Evolutionary conservation across 2,888 invertebrate species (phyloP), one percentile per base, ranked within the genome.

Genomic region (Sussaba pulchella): DNA sequence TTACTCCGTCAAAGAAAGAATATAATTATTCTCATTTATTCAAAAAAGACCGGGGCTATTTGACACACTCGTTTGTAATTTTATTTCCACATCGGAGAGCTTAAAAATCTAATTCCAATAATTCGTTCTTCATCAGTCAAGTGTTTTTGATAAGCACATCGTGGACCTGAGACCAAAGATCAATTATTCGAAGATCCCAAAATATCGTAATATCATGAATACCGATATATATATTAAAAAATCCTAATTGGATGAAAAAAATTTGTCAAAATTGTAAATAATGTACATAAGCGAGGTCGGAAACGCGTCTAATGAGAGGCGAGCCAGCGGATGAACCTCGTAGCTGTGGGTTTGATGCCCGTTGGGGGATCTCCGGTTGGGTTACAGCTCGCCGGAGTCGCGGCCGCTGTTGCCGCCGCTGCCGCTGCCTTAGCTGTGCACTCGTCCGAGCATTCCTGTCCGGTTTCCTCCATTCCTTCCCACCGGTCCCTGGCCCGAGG

Each of bases 371-470:
- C 39, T 45, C 31, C 54, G 54, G 19, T 71, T 47, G n/a, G n/a
- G 50, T 19, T 70, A 50, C 61, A 41, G 72, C 57, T 47, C 64
- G 57, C 59, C 64, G 41, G 61, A 63, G 57, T 47, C 57, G 69
- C 71, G 50, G 39, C 45, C 57, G 69, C 71, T 59, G 50, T 43
- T 26, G 70, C 67, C 52, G 79, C 70, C 50, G 80, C 52, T 39
- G 72, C 71, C 76, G 81, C 70, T 81, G 85, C 85, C 84, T 81
- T 85, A 83, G 82, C 76, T 79, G 70, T 80, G 84, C 85, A 84
- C 81, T 86, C 84, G 82, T 83, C 82, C 84, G 81, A 83, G 83
- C 85, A 88, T 87, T 88, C 87, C 86, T 84, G 84, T 84, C 84
- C 85, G 86, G 87, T 87, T 87, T 85, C 80, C 84, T 88, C 67